Base-by-base conservation (phyloP, 2,888 invertebrate species). In the Aethes cnicana region DNA sequence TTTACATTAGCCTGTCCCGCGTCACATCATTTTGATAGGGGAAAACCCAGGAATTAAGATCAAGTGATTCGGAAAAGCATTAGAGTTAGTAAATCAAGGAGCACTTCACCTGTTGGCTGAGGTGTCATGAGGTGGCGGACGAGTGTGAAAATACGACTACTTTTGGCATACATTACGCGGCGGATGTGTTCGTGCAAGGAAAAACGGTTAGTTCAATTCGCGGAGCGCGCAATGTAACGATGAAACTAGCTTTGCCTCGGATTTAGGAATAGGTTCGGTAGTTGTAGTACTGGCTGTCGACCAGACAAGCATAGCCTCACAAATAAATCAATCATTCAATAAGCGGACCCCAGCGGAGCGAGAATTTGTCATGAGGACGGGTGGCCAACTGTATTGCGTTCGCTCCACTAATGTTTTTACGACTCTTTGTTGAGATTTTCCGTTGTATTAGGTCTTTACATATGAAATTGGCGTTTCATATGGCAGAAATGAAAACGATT, bases 241-340 rank as follows among this genome's bases (percentile, higher is more conserved):
- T 16, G 39, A 26, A 11, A 32, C 23, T 16, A n/a, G 9, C 5
- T 37, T 18, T 14, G 39, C 14, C 9, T 26, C 32, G 39, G 8
- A 14, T 9, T 23, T 14, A 3, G 4, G 18, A 18, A 8, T 17
- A 18, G 36, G 44, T 49, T 37, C 17, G 28, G 25, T 37, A 46
- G 39, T 36, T 3, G 6, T n/a, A 9, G 26, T 16, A 9, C 49
- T 47, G 53, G 46, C 63, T 56, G 59, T 64, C 66, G 62, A 59
- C 53, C 57, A 62, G 68, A 58, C 60, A 62, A 61, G 63, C 70
- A 62, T 56, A 63, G 62, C 57, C 68, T 61, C 61, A 63, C 63
- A 66, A 72, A 85, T 84, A 81, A 81, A 88, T 88, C 86, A 87
- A 87, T 87, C 88, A 86, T 81, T 82, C 85, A 83, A 84, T 87